Conservation (phyloP, 2,797 vertebrate species). For the Capromys pilorides region DNA sequence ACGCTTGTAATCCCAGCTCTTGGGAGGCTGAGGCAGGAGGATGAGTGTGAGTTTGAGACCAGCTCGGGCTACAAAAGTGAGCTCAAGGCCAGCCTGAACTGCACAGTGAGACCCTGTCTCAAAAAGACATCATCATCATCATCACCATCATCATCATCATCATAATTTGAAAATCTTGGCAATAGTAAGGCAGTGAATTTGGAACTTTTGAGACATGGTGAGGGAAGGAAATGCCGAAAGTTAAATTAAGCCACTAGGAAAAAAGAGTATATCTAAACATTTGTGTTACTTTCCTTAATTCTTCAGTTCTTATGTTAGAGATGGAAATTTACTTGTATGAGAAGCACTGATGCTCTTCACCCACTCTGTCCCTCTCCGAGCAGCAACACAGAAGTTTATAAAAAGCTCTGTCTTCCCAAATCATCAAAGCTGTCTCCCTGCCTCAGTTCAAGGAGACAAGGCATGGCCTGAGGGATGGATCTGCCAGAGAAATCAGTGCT, state of each 20-base stretch:
- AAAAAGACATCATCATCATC: too few species aligned
- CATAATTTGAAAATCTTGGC: background rate
- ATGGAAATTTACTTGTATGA: background rate
- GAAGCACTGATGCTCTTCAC: background rate
- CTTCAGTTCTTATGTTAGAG: background rate
- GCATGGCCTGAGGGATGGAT: background rate
- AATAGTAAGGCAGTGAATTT: background rate
- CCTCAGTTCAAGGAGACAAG: background rate
- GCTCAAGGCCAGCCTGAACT: too few species aligned
- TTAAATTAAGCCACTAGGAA: background rate
- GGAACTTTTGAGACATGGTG: background rate
- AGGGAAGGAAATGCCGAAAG: background rate
- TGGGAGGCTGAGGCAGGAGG: too few species aligned
- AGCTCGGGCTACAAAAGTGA: too few species aligned
- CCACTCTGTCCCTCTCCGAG: background rate
- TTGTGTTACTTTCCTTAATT: background rate
- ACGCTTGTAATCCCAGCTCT: too few species aligned
- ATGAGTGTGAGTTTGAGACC: too few species aligned
- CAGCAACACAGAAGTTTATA: background rate
- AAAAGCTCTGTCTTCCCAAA: background rate
- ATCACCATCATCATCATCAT: too few species aligned
- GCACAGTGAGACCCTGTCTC: too few species aligned
- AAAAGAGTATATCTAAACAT: background rate
- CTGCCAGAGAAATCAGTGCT: background rate
- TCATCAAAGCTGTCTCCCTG: slow-evolving; percentile 10